Percentiles rank a stretch among this genome's conserved stretches.
These are phyloP conservation scores for Trematocara zebra DNA, from an alignment of 2,113 vertebrate species.

Conservation along the genomic window DNA sequence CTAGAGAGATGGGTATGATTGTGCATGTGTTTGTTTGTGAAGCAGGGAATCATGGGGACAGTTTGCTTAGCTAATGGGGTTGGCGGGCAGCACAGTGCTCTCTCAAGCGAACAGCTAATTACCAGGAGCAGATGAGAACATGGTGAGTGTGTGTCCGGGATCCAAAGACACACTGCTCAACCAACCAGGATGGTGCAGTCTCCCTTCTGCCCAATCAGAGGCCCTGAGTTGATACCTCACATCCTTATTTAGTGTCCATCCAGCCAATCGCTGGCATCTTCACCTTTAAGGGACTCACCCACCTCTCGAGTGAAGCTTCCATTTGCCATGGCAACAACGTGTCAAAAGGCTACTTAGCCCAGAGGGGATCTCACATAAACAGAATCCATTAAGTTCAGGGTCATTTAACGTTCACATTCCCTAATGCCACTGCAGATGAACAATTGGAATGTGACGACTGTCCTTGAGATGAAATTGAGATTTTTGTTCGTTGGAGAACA, in stretches of 20 bases:
- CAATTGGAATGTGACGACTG: slow-evolving; percentile 12
- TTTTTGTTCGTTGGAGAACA: slow-evolving; percentile 3
- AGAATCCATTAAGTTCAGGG: slow-evolving; percentile 61
- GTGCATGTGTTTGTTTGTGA: slow-evolving; percentile 42
- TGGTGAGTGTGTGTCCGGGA: slow-evolving; percentile 30
- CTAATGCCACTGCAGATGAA: slow-evolving; percentile 32
- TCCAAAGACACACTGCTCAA: slow-evolving; percentile 24
- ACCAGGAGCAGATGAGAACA: slow-evolving; percentile 65
- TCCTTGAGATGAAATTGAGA: slow-evolving; percentile 55
- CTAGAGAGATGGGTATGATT: slow-evolving; percentile 11
- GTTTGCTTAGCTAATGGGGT: slow-evolving; percentile 63
- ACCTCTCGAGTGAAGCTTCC: slow-evolving; percentile 1
- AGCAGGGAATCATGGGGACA: slow-evolving; percentile 52
- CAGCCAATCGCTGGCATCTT: slow-evolving; percentile 41
- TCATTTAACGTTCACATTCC: slow-evolving; percentile 49
- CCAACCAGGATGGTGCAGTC: slow-evolving; percentile 32
- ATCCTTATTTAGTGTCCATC: slow-evolving; percentile 16
- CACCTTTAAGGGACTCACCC: slow-evolving; percentile 33
- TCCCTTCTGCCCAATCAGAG: slow-evolving; percentile 32
- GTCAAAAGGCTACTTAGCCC: slow-evolving; percentile 53
- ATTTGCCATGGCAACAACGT: slow-evolving; percentile 50
- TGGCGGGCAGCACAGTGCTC: slow-evolving; percentile 50
- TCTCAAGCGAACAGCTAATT: slow-evolving; percentile 64
- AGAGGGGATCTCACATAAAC: slow-evolving; percentile 42
- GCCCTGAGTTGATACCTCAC: background rate